Evolutionary conservation across 2,888 invertebrate genomes (phyloP).

Genomic region (Thymelicus sylvestris): DNA sequence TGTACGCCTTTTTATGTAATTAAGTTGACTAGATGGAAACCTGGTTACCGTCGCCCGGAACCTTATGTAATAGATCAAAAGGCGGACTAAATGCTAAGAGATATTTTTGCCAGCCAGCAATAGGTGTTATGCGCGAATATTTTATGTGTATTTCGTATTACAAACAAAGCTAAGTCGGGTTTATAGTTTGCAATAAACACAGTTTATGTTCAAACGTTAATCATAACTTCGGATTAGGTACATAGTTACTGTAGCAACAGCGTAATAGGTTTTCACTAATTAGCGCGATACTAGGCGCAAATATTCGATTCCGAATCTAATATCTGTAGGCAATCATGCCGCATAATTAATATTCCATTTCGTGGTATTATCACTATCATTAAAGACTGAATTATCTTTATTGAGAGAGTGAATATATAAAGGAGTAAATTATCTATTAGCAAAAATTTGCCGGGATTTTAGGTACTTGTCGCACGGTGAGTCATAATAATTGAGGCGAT

Average conservation of each 20-base stretch:
- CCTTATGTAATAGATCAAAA: too few relatives aligned
- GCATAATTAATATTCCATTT: constrained; percentile 24
- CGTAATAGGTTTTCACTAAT: neutral
- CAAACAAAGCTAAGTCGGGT: neutral
- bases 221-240: neutral
- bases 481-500: neutral
- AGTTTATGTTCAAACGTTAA: neutral
- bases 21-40: too few relatives aligned
- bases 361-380: constrained; percentile 15
- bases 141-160: too few relatives aligned
- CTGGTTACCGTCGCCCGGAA: too few relatives aligned
- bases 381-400: constrained; percentile 16
- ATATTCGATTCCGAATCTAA: constrained; percentile 1
- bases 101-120: too few relatives aligned
- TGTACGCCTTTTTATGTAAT: too few relatives aligned
- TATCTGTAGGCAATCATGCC: constrained; percentile 4
- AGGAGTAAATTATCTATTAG: constrained; percentile 27
- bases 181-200: neutral
- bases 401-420: constrained; percentile 17
- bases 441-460: constrained; percentile 16
- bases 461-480: neutral
- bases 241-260: neutral
- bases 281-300: neutral
- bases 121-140: too few relatives aligned
- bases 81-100: too few relatives aligned